Evolutionary conservation across 2,888 invertebrate species (phyloP), one percentile per base, ranked within the genome.

Genomic region (Eugnorisma glareosa): DNA sequence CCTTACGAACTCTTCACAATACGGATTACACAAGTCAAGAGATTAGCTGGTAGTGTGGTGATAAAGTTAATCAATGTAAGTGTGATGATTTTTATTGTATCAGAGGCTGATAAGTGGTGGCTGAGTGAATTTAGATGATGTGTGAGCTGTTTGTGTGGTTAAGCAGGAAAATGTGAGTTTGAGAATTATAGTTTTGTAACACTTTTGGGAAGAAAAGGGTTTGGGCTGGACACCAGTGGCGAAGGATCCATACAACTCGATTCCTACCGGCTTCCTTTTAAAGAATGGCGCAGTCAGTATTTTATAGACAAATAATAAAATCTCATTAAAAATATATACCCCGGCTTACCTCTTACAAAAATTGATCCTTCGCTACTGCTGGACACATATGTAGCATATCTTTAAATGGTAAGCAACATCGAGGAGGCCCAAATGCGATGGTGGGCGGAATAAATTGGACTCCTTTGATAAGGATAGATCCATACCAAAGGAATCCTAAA

Each of bases 21-120:
- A 67, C 61, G 81, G 85, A 86, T 86, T 83, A 88, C 81, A 85
- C 59, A 57, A 76, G 81, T 86, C 84, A 84, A 63, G 40, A 76
- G 77, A 84, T 80, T 79, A 74, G 40, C 72, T 31, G 77, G 61
- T 63, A 68, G 69, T 77, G 75, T 40, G 73, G 54, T 74, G 77
- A 67, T 63, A 61, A 63, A 45, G 76, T 71, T 79, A 71, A 83
- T 83, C 71, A 68, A 45, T 51, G 1, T 57, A 37, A 68, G 67
- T 13, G 31, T 11, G 40, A 45, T 57, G 54, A 67, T 40, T 57
- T 57, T 57, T 15, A 57, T 28, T 31, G 57, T 31, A 54, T 54
- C 54, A 54, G n/a, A 54, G 8, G 28, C 28, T 57, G 57, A 57
- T 57, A 0, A 59, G 28, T 31, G 28, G 2, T 59, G 28, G 7